Conservation (phyloP, 2,113 vertebrate species). For the Mastomys coucha region DNA sequence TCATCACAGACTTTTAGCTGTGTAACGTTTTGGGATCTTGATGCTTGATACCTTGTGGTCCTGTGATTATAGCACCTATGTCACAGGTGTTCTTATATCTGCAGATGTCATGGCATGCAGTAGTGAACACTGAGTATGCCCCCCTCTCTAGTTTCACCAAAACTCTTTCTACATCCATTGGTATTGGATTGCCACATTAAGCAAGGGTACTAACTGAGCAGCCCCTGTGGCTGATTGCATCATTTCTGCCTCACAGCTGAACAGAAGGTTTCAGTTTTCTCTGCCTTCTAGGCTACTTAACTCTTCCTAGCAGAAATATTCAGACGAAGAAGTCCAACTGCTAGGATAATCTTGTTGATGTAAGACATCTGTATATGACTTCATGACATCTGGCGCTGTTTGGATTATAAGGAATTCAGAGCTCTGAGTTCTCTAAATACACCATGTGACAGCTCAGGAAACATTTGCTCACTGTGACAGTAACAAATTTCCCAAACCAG, state of each 20-base stretch:
- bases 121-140: neutral
- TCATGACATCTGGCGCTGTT: constrained; percentile 58
- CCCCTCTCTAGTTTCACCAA: neutral
- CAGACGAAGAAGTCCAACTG: constrained; percentile 70
- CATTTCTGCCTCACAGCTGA: neutral
- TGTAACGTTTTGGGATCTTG: neutral
- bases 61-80: neutral
- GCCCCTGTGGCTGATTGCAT: neutral
- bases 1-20: neutral
- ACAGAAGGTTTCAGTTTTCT: constrained; percentile 60
- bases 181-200: neutral
- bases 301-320: constrained; percentile 59
- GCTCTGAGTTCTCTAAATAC: constrained; percentile 56
- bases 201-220: neutral
- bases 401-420: constrained; percentile 59
- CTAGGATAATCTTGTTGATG: constrained; percentile 62
- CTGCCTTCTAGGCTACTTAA: constrained; percentile 56
- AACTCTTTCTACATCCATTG: neutral
- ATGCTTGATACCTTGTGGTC: neutral
- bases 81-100: constrained; percentile 27
- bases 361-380: constrained; percentile 59
- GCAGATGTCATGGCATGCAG: neutral
- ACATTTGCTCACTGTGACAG: constrained; percentile 14
- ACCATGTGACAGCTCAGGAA: constrained; percentile 41
- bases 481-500: constrained; percentile 14